A percentile compares a stretch with the other conserved stretches of the same genome.
Conservation (phyloP, 2,113 vertebrate species). For the Carlito syrichta region DNA sequence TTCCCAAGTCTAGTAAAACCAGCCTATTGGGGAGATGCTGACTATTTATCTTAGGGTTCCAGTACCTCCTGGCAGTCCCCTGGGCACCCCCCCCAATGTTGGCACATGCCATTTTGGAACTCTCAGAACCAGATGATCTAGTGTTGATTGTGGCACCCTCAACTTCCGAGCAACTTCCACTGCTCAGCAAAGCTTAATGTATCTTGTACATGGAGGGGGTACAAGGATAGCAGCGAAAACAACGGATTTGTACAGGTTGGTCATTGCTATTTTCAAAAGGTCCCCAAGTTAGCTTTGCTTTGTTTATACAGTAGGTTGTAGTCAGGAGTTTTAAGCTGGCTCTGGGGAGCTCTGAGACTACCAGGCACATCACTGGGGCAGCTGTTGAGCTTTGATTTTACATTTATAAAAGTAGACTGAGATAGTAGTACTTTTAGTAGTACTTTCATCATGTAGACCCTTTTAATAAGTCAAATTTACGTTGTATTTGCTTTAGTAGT, state of each 20-base stretch:
- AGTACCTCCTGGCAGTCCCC: background rate
- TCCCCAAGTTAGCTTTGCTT: background rate
- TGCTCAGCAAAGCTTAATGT: background rate
- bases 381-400: background rate
- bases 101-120: background rate
- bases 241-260: background rate
- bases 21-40: background rate
- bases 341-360: background rate
- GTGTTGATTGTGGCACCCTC: too few species aligned
- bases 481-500: constrained; percentile 8
- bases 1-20: background rate
- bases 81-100: background rate
- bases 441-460: background rate
- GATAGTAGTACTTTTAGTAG: background rate
- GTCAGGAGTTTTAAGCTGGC: background rate
- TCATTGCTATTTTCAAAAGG: background rate
- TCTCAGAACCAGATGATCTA: background rate
- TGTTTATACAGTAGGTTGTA: background rate
- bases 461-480: background rate
- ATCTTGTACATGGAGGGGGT: background rate
- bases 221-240: background rate
- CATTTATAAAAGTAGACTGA: background rate
- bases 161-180: background rate
- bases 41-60: background rate
- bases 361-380: background rate